A percentile compares a stretch with the other conserved stretches of the same genome.
Conservation (phyloP, 2,888 invertebrate genomes). For the Polia nebulosa region DNA sequence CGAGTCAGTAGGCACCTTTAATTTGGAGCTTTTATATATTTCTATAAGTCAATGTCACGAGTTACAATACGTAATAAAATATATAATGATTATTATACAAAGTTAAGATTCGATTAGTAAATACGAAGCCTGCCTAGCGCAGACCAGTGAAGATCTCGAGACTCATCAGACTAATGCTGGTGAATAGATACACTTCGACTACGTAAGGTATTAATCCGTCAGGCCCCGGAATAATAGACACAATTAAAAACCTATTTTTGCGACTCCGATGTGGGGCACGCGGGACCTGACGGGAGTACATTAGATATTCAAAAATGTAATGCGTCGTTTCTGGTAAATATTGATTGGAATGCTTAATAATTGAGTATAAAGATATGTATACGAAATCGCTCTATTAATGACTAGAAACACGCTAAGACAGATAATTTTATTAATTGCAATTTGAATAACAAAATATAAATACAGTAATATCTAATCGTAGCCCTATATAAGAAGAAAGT, state of each 20-base stretch:
- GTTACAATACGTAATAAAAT: constrained; percentile 58
- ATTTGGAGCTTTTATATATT: constrained; percentile 35
- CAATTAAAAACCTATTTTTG: too few relatives aligned
- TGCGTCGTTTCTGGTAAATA: constrained; percentile 69
- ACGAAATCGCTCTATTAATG: constrained; percentile 75
- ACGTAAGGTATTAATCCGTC: constrained; percentile 48
- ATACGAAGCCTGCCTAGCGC: constrained; percentile 56
- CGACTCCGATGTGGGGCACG: too few relatives aligned
- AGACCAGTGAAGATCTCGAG: constrained; percentile 54
- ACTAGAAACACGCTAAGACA: constrained; percentile 78
- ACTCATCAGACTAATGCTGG: constrained; percentile 51
- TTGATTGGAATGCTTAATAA: constrained; percentile 87
- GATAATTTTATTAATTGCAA: constrained; percentile 61
- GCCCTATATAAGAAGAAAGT: constrained; percentile 54
- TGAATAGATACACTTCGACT: constrained; percentile 48
- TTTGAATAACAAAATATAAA: constrained; percentile 62
- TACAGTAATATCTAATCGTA: constrained; percentile 52
- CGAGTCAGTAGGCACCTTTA: constrained; percentile 62
- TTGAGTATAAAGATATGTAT: constrained; percentile 85
- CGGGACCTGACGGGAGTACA: too few relatives aligned
- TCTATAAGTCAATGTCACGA: constrained; percentile 47
- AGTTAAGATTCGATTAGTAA: constrained; percentile 65
- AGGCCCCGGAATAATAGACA: too few relatives aligned
- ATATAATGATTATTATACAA: constrained; percentile 59
- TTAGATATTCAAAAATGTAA: constrained; percentile 64